phyloP scores from a whole-genome alignment of 2,113 vertebrate species.

The Poeciliopsis prolifica region DNA sequence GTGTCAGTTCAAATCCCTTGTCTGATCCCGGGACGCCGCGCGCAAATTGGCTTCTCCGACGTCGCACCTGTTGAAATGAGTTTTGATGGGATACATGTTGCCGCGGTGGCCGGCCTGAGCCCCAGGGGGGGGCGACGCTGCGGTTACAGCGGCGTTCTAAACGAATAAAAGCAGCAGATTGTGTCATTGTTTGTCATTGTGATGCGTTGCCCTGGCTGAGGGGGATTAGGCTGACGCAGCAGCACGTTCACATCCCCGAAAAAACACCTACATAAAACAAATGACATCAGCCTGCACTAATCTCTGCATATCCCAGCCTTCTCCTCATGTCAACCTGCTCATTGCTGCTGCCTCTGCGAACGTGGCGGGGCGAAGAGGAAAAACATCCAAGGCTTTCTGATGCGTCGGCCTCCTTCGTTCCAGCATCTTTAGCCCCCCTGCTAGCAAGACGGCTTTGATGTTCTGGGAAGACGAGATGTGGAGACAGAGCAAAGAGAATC shows the following conservation, averaged over 20 bases:
- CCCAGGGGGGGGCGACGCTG: conserved; percentile 2
- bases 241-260: conserved; percentile 45
- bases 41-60: conserved; percentile 21
- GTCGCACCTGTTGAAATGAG: conserved; percentile 11
- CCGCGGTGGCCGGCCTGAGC: conserved; percentile 12
- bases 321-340: conserved; percentile 30
- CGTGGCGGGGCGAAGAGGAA: background rate
- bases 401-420: conserved; percentile 21
- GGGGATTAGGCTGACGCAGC: conserved; percentile 77
- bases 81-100: conserved; percentile 18
- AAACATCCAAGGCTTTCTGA: conserved; percentile 21
- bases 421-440: background rate
- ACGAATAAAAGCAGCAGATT: conserved; percentile 56
- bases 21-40: conserved; percentile 21
- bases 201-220: conserved; percentile 49
- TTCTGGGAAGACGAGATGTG: conserved; percentile 29
- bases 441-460: conserved; percentile 54
- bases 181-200: conserved; percentile 64
- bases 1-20: conserved; percentile 42
- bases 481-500: conserved; percentile 37
- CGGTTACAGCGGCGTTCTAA: conserved; percentile 16
- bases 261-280: conserved; percentile 46
- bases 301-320: conserved; percentile 46
- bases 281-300: conserved; percentile 72
- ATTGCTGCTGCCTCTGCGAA: background rate